Evolutionary conservation across 2,888 invertebrate species (phyloP), one percentile per base, ranked within the genome.

Genomic region (Campaea margaritaria): DNA sequence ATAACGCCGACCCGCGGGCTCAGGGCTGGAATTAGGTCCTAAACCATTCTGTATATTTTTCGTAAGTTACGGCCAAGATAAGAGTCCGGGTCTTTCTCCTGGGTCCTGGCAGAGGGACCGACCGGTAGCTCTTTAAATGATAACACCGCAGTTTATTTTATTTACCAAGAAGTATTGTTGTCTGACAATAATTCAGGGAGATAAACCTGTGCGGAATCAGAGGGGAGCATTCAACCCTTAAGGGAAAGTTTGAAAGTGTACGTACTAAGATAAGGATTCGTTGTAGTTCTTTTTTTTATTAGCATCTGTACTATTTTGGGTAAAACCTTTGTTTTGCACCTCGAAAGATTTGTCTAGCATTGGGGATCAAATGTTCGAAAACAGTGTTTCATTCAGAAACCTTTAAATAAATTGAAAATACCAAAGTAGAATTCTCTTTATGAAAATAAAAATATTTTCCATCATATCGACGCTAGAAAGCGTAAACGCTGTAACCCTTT

Each of bases 1-100:
- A 21, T 28, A 31, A 38, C 42, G 15, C 48, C 39, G 28, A 43
- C 27, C 45, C 16, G 34, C 15, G 52, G 41, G 53, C 47, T 53
- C 34, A 49, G 9, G 34, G 44, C 58, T 58, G 51, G 59, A 66
- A 66, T 62, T 63, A 62, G 42, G 49, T 50, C 48, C 54, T 51
- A 34, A 47, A 53, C 46, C 43, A 53, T 65, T 66, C 45, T 51
- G 51, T 52, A 52, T n/a, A 39, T 56, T 63, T 65, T 60, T 57
- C 38, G 21, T 59, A 50, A 66, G 61, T 66, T 64, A 64, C 46
- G 57, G 54, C 43, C 14, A 9, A 53, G 68, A 68, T 65, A 67
- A 60, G 64, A 43, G 15, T 28, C 45, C 46, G 47, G 55, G 36
- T 43, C 41, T 44, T 52, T 39, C 56, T 48, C 58, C 34, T 13